Evolutionary conservation across 2,113 vertebrate genomes (phyloP), one percentile per base, ranked within the genome.

Genomic region (Grammomys surdaster): DNA sequence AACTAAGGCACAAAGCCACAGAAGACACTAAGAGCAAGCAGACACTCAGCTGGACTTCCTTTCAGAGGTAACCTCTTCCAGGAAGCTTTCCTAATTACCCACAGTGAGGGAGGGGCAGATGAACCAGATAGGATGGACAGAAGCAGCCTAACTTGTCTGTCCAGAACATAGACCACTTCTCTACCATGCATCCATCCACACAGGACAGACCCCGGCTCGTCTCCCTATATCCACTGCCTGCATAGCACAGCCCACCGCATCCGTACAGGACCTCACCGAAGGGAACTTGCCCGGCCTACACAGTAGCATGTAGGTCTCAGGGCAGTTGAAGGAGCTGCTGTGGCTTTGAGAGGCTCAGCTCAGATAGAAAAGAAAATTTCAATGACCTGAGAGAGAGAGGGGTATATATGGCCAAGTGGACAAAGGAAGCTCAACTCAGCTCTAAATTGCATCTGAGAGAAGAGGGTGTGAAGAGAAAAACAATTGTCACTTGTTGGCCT

Each of bases 71-170:
- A 2, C 85, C 46, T 90, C 78, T 51, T 89, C 88, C 94, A 90
- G 93, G 96, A 95, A 92, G 96, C 54, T 63, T 51, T 40, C 63
- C 63, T 28, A 7, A 46, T 14, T 12, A 63, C 33, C 31, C 51
- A 54, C 8, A 12, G 72, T 13, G 8, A 22, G 69, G 43, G 51
- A 46, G 75, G 51, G 58, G 13, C 28, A 81, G 16, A 51, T 40
- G 10, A 51, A 51, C 28, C 48, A 54, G 36, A 89, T 24, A 46
- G 67, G 33, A 14, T 19, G 9, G 87, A 48, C 69, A 69, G 69
- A 80, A 70, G 80, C 48, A 36, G 4, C 40, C 46, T 19, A 5
- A 36, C 5, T 54, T 13, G 73, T 92, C 48, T 20, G 20, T 51
- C 40, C 56, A 54, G 69, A 75, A 22, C 22, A n/a, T 13, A 36